Evolutionary conservation across 1,140 invertebrate species (phyloP).

Genomic region (Leguminivora glycinivorella): DNA sequence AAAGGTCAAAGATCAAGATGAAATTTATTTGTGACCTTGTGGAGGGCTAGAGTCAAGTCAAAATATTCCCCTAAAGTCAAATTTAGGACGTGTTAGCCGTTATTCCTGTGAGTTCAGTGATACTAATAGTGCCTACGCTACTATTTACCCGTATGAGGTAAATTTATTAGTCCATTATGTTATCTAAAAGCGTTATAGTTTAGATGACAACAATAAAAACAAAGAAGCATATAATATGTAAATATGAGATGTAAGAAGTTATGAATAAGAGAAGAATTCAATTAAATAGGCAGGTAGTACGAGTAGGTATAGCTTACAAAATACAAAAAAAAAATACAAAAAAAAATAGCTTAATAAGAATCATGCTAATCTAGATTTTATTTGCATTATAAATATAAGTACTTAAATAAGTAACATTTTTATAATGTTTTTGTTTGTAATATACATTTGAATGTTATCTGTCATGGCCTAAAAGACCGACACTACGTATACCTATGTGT

Average conservation of each 20-base stretch:
- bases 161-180: conserved; percentile 1
- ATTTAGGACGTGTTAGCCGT: conserved; percentile 14
- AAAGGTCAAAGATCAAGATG: conserved; percentile 10
- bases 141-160: background rate
- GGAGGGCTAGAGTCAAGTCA: background rate
- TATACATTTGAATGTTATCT: no score
- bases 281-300: no score
- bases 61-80: conserved; percentile 23
- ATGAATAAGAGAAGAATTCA: background rate
- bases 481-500: no score
- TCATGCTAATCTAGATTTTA: no score
- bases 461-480: no score
- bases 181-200: conserved; percentile 13
- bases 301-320: no score
- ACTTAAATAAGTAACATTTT: no score
- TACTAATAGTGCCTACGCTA: background rate
- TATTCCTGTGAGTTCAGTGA: conserved; percentile 21
- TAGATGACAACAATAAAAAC: conserved; percentile 16
- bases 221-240: background rate
- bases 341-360: no score
- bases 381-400: no score
- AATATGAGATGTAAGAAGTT: background rate
- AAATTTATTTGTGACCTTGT: conserved; percentile 22
- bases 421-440: no score
- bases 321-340: no score